Base-by-base conservation (phyloP, 2,888 invertebrate genomes). In the Galerucella pusilla region DNA sequence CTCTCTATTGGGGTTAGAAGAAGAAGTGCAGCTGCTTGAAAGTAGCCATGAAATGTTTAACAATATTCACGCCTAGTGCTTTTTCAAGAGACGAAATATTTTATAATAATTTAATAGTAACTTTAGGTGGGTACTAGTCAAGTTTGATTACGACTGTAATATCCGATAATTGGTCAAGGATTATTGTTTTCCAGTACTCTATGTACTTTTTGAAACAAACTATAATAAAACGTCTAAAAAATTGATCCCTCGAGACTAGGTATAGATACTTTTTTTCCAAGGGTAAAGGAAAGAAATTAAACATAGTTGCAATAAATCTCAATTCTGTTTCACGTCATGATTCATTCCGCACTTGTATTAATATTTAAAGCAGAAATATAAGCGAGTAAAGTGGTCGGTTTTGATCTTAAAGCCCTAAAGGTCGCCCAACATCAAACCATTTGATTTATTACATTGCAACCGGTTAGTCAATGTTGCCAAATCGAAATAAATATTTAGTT, bases 391-490 rank as follows among this genome's bases (percentile, higher is more conserved):
- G 82, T 84, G 82, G 82, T 80, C 83, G 83, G 80, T 82, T 82
- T 71, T 78, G 78, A 81, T 81, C 79, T 81, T 80, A 79, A 65
- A 81, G 79, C 68, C 84, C 83, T 81, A 81, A 81, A 84, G 83
- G 84, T 82, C 84, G 81, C 79, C 79, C 64, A 65, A 42, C 64
- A 65, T 45, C 81, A 74, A 79, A 80, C 83, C 81, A 82, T 80
- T 80, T 85, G 85, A 86, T 86, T 86, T 86, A 86, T 85, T 75
- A 78, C 78, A 78, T 70, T 75, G 75, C 76, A 78, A 73, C 79
- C 16, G 45, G 42, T 14, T n/a, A 45, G 11, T 1, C 64, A 46
- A 16, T 45, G 64, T 65, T 65, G 64, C 64, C 64, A 46, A 65
- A 57, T 57, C 11, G 1, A 49, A 12, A 49, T 12, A 49, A 49